phyloP scores from a whole-genome alignment of 1,140 invertebrate genomes.

The Rhysida immarginata region DNA sequence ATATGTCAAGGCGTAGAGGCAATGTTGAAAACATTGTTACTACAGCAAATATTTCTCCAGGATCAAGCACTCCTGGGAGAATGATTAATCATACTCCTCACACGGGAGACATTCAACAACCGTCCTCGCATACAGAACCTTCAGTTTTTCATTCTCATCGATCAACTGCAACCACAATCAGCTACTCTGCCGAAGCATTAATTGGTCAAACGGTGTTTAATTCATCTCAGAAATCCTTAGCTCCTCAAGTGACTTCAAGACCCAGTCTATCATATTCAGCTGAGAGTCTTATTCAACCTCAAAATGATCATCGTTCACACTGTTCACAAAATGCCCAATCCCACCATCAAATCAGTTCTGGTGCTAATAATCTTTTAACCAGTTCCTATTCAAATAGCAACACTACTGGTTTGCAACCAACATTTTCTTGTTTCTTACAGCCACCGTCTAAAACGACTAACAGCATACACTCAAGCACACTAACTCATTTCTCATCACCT shows the following conservation, averaged over 20 bases:
- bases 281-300: constrained; percentile 26
- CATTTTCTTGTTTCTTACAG: background rate
- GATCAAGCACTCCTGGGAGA: too few species aligned
- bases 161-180: background rate
- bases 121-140: background rate
- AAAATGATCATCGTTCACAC: constrained; percentile 10
- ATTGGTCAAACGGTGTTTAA: background rate
- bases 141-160: background rate
- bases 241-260: background rate
- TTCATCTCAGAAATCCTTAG: background rate
- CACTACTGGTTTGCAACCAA: background rate
- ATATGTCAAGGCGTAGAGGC: too few species aligned
- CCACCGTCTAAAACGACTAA: background rate
- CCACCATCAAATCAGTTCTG: too few species aligned
- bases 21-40: too few species aligned
- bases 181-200: constrained; percentile 4
- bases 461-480: too few species aligned
- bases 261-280: constrained; percentile 21
- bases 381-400: background rate
- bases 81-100: background rate
- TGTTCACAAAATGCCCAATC: too few species aligned
- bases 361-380: background rate
- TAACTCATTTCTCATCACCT: too few species aligned
- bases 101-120: background rate
- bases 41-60: too few species aligned